Evolutionary conservation across 2,113 vertebrate species (phyloP).

Genomic region (Corythaeola cristata): DNA sequence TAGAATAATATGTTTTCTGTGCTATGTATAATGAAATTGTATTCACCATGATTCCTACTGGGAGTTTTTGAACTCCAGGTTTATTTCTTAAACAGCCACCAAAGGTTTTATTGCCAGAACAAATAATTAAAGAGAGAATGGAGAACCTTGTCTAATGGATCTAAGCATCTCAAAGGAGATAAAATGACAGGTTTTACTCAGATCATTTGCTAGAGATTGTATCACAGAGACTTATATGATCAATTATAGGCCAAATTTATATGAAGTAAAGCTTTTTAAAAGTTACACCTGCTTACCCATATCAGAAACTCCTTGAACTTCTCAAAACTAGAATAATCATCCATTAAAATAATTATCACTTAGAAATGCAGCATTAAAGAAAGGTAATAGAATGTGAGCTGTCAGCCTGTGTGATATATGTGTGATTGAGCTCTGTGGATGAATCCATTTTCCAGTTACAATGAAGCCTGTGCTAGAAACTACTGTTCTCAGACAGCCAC

Average conservation of each 20-base stretch:
- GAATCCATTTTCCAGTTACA: conserved; percentile 3
- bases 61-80: conserved; percentile 16
- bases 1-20: conserved; percentile 5
- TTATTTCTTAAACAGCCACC: conserved; percentile 27
- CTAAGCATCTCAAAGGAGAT: not conserved
- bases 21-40: conserved; percentile 5
- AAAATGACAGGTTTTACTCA: not conserved
- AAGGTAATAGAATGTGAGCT: not conserved
- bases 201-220: not conserved
- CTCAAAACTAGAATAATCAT: not conserved
- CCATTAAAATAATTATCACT: conserved; percentile 34
- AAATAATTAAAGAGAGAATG: conserved; percentile 40
- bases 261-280: not conserved
- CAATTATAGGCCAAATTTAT: not conserved
- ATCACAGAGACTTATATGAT: not conserved
- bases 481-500: not conserved
- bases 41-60: conserved; percentile 7
- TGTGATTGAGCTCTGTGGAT: not conserved
- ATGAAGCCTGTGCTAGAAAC: conserved; percentile 8
- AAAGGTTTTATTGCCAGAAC: conserved; percentile 11
- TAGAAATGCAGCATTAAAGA: not conserved
- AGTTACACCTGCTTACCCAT: not conserved
- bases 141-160: conserved; percentile 5
- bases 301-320: not conserved
- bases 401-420: not conserved